These are phyloP conservation scores for Dermatophagoides farinae DNA, from an alignment of 1,140 invertebrate genomes.

Conservation along the genomic window DNA sequence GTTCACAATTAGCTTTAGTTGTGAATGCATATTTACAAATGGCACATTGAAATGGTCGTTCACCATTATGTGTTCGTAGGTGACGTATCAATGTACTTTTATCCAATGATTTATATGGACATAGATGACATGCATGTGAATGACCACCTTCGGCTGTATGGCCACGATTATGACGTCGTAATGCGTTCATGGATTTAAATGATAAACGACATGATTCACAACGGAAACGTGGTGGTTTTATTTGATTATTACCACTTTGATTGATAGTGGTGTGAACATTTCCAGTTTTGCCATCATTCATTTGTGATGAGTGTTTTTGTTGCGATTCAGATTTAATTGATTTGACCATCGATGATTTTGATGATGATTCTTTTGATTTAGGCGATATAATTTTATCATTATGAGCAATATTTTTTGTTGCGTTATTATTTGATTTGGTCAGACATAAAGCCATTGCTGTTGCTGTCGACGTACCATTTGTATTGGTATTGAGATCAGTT, in stretches of 20 bases:
- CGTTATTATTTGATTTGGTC: background rate
- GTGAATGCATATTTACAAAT: slow-evolving; percentile 88
- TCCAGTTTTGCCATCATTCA: background rate
- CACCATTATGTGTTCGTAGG: slow-evolving; percentile 79
- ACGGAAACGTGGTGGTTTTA: background rate
- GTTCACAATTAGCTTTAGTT: slow-evolving; percentile 68
- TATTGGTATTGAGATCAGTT: background rate
- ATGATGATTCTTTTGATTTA: too few relatives aligned
- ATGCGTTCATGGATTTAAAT: slow-evolving; percentile 29
- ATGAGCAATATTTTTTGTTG: background rate
- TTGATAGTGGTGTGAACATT: background rate
- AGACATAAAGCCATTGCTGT: background rate
- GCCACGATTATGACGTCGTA: slow-evolving; percentile 60
- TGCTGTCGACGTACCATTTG: background rate
- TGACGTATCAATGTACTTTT: slow-evolving; percentile 71
- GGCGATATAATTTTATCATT: background rate
- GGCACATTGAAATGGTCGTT: slow-evolving; percentile 76
- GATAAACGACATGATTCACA: slow-evolving; percentile 18
- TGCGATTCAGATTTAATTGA: too few relatives aligned
- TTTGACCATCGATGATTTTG: background rate
- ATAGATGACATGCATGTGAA: slow-evolving; percentile 73
- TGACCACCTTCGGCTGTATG: slow-evolving; percentile 30
- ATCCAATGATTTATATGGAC: slow-evolving; percentile 64
- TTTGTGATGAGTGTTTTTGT: background rate
- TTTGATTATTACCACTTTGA: background rate